Percentiles rank a stretch among this genome's conserved stretches.
Conservation (phyloP, 2,113 vertebrate genomes). For the Mormyrus iriodes region DNA sequence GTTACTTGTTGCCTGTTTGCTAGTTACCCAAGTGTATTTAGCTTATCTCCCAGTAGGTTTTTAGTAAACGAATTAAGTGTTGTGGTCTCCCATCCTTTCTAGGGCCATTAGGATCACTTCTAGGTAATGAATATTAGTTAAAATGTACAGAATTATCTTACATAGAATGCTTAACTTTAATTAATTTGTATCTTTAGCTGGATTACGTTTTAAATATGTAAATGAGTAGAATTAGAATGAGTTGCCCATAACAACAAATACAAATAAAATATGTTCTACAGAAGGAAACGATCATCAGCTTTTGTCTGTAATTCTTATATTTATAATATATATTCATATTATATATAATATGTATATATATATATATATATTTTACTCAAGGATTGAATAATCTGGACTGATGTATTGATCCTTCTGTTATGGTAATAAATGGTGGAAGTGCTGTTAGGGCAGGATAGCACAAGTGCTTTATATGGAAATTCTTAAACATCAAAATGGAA, state of each 20-base stretch:
- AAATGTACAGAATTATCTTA: neutral
- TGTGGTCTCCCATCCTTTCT: neutral
- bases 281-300: neutral
- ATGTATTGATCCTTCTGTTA: neutral
- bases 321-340: neutral
- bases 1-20: neutral
- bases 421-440: neutral
- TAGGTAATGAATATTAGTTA: neutral
- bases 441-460: neutral
- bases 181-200: neutral
- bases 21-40: neutral
- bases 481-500: neutral
- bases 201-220: neutral
- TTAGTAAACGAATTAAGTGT: neutral
- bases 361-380: neutral
- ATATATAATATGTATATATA: neutral
- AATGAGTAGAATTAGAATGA: slow-evolving; percentile 14
- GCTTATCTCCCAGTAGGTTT: neutral
- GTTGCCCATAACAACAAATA: neutral
- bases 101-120: neutral
- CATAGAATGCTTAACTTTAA: no score
- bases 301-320: neutral
- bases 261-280: neutral
- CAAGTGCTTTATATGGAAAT: slow-evolving; percentile 10
- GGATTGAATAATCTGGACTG: neutral